phyloP scores from a whole-genome alignment of 2,888 invertebrate genomes.

The Drosophila fungiperda region DNA sequence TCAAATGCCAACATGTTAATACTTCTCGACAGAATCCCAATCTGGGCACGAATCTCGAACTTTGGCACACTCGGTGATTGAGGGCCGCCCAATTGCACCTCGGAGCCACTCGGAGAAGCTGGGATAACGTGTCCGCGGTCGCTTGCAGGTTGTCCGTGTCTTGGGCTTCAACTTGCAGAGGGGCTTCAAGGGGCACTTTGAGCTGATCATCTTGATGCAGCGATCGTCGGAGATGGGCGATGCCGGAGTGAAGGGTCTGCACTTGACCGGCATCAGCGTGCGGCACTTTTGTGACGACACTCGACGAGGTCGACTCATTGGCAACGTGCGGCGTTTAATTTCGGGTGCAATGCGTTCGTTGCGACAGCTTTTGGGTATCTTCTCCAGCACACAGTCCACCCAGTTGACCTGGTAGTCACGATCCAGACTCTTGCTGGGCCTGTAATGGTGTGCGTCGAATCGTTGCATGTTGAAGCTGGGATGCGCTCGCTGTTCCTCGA shows the following conservation, averaged over 20 bases:
- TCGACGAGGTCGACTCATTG: not conserved
- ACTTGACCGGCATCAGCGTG: not conserved
- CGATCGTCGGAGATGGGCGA: not conserved
- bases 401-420: conserved; percentile 30
- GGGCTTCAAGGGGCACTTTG: not conserved
- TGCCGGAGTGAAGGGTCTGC: not conserved
- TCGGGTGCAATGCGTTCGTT: not conserved
- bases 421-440: conserved; percentile 44
- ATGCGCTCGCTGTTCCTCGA: conserved; percentile 19
- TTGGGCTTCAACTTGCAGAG: conserved; percentile 8
- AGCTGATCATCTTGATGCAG: conserved; percentile 8
- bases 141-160: not conserved
- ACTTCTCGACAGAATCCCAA: not conserved
- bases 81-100: not conserved
- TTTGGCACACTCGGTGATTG: conserved; percentile 11
- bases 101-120: conserved; percentile 54
- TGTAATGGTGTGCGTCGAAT: conserved; percentile 32
- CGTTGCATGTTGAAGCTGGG: conserved; percentile 6
- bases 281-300: not conserved
- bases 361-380: not conserved
- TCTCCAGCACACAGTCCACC: conserved; percentile 33
- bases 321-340: not conserved
- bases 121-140: conserved; percentile 41
- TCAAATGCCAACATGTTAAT: conserved; percentile 7
- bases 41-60: not conserved